Evolutionary conservation across 2,888 invertebrate genomes (phyloP).

Genomic region (Geophilus truncorum): DNA sequence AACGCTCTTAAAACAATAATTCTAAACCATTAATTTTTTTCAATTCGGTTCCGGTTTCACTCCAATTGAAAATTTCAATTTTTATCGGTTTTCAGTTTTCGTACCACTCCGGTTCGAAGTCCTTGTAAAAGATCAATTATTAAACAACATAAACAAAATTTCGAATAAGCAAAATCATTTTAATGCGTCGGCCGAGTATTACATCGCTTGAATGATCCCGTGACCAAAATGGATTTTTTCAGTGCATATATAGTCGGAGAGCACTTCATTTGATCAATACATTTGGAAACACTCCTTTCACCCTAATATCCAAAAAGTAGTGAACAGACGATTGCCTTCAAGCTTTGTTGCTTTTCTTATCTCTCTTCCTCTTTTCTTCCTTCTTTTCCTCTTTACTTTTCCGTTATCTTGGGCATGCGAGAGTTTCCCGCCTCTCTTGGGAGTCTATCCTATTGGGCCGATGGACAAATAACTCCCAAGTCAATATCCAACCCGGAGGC

Average conservation of each 20-base stretch:
- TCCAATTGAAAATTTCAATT: too few relatives aligned
- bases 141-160: too few relatives aligned
- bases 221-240: neutral
- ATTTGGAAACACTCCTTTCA: neutral
- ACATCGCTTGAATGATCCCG: too few relatives aligned
- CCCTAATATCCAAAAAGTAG: neutral
- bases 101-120: too few relatives aligned
- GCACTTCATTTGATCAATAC: neutral
- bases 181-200: too few relatives aligned
- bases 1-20: too few relatives aligned
- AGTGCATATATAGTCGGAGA: neutral
- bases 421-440: conserved; percentile 11
- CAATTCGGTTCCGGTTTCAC: too few relatives aligned
- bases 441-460: neutral
- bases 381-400: conserved; percentile 1
- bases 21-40: too few relatives aligned
- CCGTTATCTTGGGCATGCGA: conserved; percentile 6
- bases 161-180: too few relatives aligned
- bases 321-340: conserved; percentile 15
- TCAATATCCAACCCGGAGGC: conserved; percentile 12
- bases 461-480: conserved; percentile 20
- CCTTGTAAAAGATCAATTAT: too few relatives aligned
- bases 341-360: conserved; percentile 16
- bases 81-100: too few relatives aligned
- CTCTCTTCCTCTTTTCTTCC: neutral